Evolutionary conservation across 2,797 vertebrate genomes (phyloP).

Genomic region (Astyanax mexicanus): DNA sequence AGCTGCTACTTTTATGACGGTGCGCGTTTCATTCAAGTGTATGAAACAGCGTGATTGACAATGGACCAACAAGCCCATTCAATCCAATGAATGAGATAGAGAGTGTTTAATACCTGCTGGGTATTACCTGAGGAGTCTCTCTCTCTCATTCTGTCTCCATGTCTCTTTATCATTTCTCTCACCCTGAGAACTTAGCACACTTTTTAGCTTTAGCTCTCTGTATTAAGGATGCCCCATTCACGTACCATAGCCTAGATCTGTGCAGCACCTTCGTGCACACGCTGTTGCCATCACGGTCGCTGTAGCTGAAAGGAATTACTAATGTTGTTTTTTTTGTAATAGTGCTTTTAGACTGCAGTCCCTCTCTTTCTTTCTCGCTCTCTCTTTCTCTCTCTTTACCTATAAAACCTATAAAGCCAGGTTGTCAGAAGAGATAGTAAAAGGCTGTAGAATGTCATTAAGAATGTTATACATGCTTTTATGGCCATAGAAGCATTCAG

Average conservation of each 20-base stretch:
- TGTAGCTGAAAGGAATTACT: slow-evolving; percentile 11
- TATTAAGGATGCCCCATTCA: slow-evolving; percentile 8
- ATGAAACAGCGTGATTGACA: slow-evolving; percentile 27
- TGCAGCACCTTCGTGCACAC: slow-evolving; percentile 28
- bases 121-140: neutral
- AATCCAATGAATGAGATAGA: neutral
- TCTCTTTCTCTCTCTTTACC: neutral
- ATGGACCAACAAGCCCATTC: slow-evolving; percentile 3
- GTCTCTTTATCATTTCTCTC: neutral
- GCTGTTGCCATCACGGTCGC: too few relatives aligned
- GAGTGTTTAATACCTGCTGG: slow-evolving; percentile 1
- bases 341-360: neutral
- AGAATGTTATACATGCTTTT: too few relatives aligned
- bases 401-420: neutral
- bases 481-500: slow-evolving; percentile 13
- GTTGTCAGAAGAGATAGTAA: neutral
- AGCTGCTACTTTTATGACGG: slow-evolving; percentile 2
- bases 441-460: too few relatives aligned
- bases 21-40: slow-evolving; percentile 25
- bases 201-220: slow-evolving; percentile 18
- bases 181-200: slow-evolving; percentile 10
- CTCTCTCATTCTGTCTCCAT: slow-evolving; percentile 11
- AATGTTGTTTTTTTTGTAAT: slow-evolving; percentile 8
- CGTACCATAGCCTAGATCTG: slow-evolving; percentile 15
- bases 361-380: neutral